Conservation (phyloP, 2,888 invertebrate species). For the Leptothorax acervorum region DNA sequence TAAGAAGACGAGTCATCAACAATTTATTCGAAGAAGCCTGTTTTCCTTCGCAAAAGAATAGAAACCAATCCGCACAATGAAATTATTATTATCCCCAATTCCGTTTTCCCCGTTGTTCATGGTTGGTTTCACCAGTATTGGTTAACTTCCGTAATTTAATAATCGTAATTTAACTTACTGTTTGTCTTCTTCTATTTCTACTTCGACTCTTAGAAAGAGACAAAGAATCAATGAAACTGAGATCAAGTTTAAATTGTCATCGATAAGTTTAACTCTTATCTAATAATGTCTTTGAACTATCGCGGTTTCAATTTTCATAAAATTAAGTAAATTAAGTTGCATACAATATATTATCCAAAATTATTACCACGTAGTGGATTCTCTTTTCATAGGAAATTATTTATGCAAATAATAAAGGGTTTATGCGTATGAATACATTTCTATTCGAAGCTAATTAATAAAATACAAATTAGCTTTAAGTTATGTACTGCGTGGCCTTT, state of each 20-base stretch:
- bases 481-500: neutral
- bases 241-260: neutral
- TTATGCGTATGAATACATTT: neutral
- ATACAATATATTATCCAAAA: neutral
- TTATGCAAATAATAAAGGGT: neutral
- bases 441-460: neutral
- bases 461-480: neutral
- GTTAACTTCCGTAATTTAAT: constrained; percentile 17
- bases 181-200: neutral
- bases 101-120: neutral
- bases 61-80: constrained; percentile 16
- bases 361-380: neutral
- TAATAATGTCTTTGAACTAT: neutral
- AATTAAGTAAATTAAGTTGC: neutral
- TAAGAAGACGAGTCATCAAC: neutral
- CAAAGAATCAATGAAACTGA: constrained; percentile 12
- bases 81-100: constrained; percentile 33
- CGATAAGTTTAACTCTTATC: constrained; percentile 4
- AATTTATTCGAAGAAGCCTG: neutral
- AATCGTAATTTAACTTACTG: constrained; percentile 21
- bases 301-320: neutral
- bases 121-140: neutral
- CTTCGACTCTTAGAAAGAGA: neutral
- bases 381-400: too few relatives aligned
- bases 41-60: neutral